Evolutionary conservation across 1,140 invertebrate species (phyloP).

Genomic region (Bombus waltoni): DNA sequence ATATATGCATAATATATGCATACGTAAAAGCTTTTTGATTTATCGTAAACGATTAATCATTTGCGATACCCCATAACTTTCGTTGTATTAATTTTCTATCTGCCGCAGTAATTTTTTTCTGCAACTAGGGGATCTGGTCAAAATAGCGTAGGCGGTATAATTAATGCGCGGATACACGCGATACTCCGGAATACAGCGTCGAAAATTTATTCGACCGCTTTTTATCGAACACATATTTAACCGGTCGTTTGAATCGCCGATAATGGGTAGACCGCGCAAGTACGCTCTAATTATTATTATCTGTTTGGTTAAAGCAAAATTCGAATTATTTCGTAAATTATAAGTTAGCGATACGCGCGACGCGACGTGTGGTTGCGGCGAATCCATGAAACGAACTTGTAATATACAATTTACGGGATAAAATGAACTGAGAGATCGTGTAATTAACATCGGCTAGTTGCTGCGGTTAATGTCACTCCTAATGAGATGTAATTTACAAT

Average conservation of each 20-base stretch:
- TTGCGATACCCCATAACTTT: not conserved
- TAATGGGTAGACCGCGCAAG: not conserved
- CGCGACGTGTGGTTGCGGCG: not conserved
- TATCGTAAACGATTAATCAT: no score
- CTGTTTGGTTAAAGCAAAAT: not conserved
- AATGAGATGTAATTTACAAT: conserved; percentile 37
- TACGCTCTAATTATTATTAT: conserved; percentile 26
- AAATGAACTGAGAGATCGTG: conserved; percentile 20
- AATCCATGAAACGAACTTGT: not conserved
- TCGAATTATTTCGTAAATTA: conserved; percentile 35
- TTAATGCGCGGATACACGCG: not conserved
- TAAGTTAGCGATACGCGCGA: not conserved
- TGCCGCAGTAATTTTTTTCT: not conserved
- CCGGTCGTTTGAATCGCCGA: conserved; percentile 12
- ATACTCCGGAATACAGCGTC: not conserved
- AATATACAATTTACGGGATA: conserved; percentile 13
- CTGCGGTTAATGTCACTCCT: conserved; percentile 19
- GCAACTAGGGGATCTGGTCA: not conserved
- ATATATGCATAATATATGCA: no score
- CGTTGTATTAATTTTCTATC: not conserved
- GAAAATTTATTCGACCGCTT: conserved; percentile 14
- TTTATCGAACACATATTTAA: not conserved
- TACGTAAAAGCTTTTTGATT: no score
- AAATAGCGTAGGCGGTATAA: not conserved
- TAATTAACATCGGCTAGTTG: conserved; percentile 27